phyloP scores from a whole-genome alignment of 1,140 invertebrate genomes.

The Drosophila paulistorum region DNA sequence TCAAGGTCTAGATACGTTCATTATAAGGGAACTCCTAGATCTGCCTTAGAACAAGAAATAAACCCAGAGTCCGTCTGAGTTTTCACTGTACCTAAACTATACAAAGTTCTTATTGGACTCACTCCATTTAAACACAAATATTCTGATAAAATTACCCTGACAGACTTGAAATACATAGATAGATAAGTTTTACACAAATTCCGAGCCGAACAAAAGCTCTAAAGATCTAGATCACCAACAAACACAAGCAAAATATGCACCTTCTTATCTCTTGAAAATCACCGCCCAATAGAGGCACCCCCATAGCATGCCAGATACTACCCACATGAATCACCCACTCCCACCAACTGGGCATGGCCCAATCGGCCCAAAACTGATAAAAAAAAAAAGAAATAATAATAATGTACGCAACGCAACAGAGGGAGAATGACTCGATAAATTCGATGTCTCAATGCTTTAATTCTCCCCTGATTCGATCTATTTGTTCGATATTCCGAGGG shows the following conservation, averaged over 20 bases:
- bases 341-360: neutral
- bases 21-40: too few relatives aligned
- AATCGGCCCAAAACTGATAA: neutral
- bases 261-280: neutral
- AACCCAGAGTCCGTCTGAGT: too few relatives aligned
- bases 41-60: too few relatives aligned
- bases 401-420: neutral
- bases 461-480: neutral
- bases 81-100: too few relatives aligned
- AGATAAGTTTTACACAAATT: slow-evolving; percentile 2
- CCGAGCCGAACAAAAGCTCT: neutral
- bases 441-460: neutral
- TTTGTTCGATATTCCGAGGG: neutral
- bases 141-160: neutral
- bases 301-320: slow-evolving; percentile 1
- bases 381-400: neutral
- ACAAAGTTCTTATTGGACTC: too few relatives aligned
- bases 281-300: slow-evolving; percentile 2
- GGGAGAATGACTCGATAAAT: neutral
- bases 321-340: neutral
- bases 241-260: neutral
- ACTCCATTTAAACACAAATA: neutral
- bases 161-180: neutral
- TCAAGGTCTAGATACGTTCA: too few relatives aligned
- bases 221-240: slow-evolving; percentile 3